Percentiles rank a stretch among this genome's conserved stretches.
phyloP scores from a whole-genome alignment of 2,797 vertebrate genomes.

The Chiloscyllium punctatum region DNA sequence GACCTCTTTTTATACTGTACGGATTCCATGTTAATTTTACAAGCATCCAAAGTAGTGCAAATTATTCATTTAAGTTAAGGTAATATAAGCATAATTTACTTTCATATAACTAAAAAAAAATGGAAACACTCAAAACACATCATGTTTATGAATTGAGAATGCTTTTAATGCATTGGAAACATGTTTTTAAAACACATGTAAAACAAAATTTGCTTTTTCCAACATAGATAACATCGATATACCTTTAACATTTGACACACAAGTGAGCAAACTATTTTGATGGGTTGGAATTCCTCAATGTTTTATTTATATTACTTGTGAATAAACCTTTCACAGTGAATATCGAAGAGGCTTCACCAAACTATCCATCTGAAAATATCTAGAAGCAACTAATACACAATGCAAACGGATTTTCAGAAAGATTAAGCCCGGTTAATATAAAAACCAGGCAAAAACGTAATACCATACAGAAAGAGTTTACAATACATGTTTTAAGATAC shows the following conservation, averaged over 20 bases:
- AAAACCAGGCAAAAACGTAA: conserved; percentile 31
- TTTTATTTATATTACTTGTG: background rate
- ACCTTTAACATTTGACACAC: conserved; percentile 15
- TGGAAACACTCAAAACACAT: conserved; percentile 22
- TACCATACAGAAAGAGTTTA: conserved; percentile 28
- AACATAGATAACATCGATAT: conserved; percentile 23
- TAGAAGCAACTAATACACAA: background rate
- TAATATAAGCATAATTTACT: too few species aligned
- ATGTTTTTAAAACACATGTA: background rate
- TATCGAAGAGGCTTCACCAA: conserved; percentile 12
- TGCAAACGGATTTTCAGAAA: conserved; percentile 16
- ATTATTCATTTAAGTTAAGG: background rate
- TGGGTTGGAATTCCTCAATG: background rate
- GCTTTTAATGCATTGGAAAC: conserved; percentile 31
- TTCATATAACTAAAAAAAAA: background rate
- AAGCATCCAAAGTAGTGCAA: background rate
- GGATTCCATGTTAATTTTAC: background rate
- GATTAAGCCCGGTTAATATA: background rate
- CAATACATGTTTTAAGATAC: background rate
- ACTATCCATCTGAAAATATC: background rate
- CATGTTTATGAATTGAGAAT: conserved; percentile 14
- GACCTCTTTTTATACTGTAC: too few species aligned
- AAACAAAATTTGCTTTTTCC: conserved; percentile 10
- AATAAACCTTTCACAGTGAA: background rate
- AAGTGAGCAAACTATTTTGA: background rate